phyloP scores from a whole-genome alignment of 1,140 invertebrate species.

The Eufriesea mexicana region DNA sequence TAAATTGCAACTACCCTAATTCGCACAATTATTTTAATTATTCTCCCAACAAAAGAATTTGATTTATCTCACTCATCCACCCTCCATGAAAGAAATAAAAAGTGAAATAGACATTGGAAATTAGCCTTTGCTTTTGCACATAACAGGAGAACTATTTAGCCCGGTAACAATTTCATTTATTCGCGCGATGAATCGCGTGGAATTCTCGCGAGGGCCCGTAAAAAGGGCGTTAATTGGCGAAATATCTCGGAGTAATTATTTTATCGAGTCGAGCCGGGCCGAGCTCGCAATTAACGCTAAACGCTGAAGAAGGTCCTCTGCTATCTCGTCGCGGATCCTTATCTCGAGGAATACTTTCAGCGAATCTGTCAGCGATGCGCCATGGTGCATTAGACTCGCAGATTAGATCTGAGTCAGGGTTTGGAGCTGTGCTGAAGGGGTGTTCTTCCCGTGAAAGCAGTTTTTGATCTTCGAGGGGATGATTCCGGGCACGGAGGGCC shows the following conservation, averaged over 20 bases:
- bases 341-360: constrained; percentile 45
- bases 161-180: neutral
- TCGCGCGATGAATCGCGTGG: neutral
- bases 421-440: neutral
- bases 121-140: neutral
- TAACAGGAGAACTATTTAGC: neutral
- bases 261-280: constrained; percentile 1
- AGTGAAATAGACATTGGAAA: neutral
- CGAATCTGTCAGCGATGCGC: constrained; percentile 32
- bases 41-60: too few species aligned
- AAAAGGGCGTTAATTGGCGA: constrained; percentile 33
- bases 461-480: too few species aligned
- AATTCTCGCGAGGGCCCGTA: neutral
- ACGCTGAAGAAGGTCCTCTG: constrained; percentile 22
- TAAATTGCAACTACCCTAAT: too few species aligned
- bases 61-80: too few species aligned
- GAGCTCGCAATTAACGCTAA: constrained; percentile 30
- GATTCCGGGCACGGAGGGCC: neutral
- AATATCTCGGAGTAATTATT: constrained; percentile 23
- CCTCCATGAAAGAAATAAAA: neutral
- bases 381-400: constrained; percentile 47
- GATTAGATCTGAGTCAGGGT: constrained; percentile 37
- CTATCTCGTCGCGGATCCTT: constrained; percentile 32
- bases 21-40: too few species aligned
- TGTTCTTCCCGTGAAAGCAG: constrained; percentile 8